Conservation (phyloP, 2,888 invertebrate species). For the Eutolmus rufibarbis region DNA sequence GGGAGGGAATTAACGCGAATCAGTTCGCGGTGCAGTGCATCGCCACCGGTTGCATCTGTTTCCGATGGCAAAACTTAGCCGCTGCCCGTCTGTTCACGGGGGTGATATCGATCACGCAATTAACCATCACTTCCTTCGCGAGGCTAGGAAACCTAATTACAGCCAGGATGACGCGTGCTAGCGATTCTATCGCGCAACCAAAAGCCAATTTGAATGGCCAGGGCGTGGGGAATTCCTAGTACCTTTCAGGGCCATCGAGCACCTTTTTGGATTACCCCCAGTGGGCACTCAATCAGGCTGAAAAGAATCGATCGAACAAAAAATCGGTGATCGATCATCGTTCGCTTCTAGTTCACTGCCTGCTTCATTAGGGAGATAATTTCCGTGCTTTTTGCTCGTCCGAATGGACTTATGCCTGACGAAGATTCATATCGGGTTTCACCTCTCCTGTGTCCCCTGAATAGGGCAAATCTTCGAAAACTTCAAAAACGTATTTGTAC, state of each 20-base stretch:
- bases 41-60: background rate
- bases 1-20: background rate
- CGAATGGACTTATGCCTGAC: background rate
- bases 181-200: background rate
- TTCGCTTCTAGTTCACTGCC: background rate
- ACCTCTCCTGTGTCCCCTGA: background rate
- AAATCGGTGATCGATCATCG: background rate
- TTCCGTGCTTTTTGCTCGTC: background rate
- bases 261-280: background rate
- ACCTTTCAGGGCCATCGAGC: background rate
- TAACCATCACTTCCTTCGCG: background rate
- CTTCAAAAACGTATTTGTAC: background rate
- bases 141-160: background rate
- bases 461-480: background rate
- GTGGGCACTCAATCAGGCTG: background rate
- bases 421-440: background rate
- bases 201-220: background rate
- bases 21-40: background rate
- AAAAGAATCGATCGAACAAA: background rate
- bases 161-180: background rate
- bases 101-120: background rate
- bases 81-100: background rate
- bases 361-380: background rate
- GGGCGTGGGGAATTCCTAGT: background rate
- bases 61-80: background rate